Conservation (phyloP, 2,113 vertebrate genomes). For the Lutjanus erythropterus region DNA sequence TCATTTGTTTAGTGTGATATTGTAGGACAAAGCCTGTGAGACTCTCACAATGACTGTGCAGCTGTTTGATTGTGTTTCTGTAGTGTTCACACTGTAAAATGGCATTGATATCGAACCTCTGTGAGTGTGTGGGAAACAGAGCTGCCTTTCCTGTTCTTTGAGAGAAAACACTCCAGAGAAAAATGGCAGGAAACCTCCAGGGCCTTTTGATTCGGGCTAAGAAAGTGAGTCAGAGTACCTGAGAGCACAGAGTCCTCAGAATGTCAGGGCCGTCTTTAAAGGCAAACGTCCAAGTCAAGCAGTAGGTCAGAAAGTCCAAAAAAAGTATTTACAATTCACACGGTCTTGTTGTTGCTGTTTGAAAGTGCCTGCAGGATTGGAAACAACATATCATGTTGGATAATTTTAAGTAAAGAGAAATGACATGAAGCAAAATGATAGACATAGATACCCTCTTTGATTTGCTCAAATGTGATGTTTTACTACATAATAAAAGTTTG, state of each 20-base stretch:
- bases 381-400: not conserved
- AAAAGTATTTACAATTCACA: not conserved
- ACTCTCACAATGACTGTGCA: conserved; percentile 50
- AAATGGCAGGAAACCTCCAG: conserved; percentile 82
- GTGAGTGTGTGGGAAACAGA: conserved; percentile 78
- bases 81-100: conserved; percentile 35
- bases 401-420: not conserved
- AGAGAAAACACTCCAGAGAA: conserved; percentile 78
- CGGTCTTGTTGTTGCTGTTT: not conserved
- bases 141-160: conserved; percentile 76
- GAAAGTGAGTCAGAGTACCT: conserved; percentile 70
- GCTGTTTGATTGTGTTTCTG: conserved; percentile 54
- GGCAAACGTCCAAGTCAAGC: not conserved
- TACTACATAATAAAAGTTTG: too few species aligned
- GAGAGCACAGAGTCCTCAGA: conserved; percentile 15
- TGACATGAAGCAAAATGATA: too few species aligned
- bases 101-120: conserved; percentile 59
- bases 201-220: conserved; percentile 78
- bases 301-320: not conserved
- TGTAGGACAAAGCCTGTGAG: conserved; percentile 19
- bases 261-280: conserved; percentile 37
- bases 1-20: conserved; percentile 1
- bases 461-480: too few species aligned
- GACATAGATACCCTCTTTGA: too few species aligned
- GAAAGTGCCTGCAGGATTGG: not conserved